phyloP scores from a whole-genome alignment of 30 jellyfish, hydroid and myxozoan genomes.

The Rhopilema esculentum region DNA sequence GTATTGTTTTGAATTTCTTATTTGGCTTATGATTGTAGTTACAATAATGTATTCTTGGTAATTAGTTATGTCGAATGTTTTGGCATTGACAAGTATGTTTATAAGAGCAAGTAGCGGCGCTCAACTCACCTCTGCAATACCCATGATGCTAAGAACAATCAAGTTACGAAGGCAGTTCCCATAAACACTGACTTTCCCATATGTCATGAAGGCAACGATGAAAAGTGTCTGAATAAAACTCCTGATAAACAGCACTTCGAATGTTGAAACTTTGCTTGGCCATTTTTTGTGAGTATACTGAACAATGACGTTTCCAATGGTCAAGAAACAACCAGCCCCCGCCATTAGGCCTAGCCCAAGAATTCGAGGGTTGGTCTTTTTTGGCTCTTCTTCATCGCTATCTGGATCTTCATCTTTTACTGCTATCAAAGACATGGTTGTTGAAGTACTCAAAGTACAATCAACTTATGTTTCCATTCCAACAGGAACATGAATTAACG shows the following conservation, averaged over 20 bases:
- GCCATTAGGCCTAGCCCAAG: slow-evolving; percentile 94
- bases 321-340: slow-evolving; percentile 93
- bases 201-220: slow-evolving; percentile 72
- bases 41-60: too few relatives aligned
- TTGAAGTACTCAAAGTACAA: neutral
- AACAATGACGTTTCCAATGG: slow-evolving; percentile 86
- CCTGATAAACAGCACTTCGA: slow-evolving; percentile 79
- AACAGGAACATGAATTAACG: neutral
- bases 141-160: slow-evolving; percentile 77
- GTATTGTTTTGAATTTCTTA: too few relatives aligned
- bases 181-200: slow-evolving; percentile 81
- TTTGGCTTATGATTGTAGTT: too few relatives aligned
- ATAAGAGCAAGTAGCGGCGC: neutral
- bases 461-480: neutral
- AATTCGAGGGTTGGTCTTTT: slow-evolving; percentile 55
- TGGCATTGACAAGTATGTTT: too few relatives aligned
- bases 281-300: slow-evolving; percentile 73
- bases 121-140: slow-evolving; percentile 73
- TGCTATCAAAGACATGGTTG: slow-evolving; percentile 25
- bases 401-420: slow-evolving; percentile 12
- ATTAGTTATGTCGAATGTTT: too few relatives aligned
- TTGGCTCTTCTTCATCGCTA: slow-evolving; percentile 3
- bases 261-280: slow-evolving; percentile 63
- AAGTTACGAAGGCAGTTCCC: slow-evolving; percentile 77
- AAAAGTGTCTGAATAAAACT: slow-evolving; percentile 81